Evolutionary conservation across 1,140 invertebrate species (phyloP), one percentile per base, ranked within the genome.

Genomic region (Drosophila yakuba): DNA sequence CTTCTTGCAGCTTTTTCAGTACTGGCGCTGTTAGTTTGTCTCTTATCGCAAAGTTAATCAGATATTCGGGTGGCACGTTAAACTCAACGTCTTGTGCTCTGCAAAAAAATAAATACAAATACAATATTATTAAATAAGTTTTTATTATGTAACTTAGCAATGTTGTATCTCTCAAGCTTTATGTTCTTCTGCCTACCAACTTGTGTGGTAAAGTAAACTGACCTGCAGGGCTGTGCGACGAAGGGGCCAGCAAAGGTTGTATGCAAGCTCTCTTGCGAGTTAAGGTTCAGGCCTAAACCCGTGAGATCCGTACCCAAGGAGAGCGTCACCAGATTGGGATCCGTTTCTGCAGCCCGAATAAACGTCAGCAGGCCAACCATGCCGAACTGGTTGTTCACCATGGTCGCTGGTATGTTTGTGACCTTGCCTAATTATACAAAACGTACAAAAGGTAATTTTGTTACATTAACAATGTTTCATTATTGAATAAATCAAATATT

Each of bases 341-440:
- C 98, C 20, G 97, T 97, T 94, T 99, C 98, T 47, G 98, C 98
- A 68, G 98, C 97, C 92, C 98, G 95, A 74, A 99, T 99, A 93
- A 99, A 99, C 59, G 98, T 98, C 91, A 99, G 93, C 57, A 99
- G 94, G 36, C 99, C 99, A 67, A 99, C 98, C 94, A 99, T 99
- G 73, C 99, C 99, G 93, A 99, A 99, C 94, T 99, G 98, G 94
- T 99, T 99, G 78, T 97, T 97, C 61, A 99, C 98, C 98, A 99
- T 99, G 92, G 97, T 97, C 56, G 95, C 95, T 48, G 99, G 99
- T 94, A 99, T 99, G 93, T 99, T 99, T 86, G 98, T 98, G 74
- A 99, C 98, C 93, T 97, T 96, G 73, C 96, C 96, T 97, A 59
- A 39, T 35, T 36, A 17, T 1, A 15, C 7, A 28, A 48, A 44